Base-by-base conservation (phyloP, 1,140 invertebrate species). In the Cepaea nemoralis region DNA sequence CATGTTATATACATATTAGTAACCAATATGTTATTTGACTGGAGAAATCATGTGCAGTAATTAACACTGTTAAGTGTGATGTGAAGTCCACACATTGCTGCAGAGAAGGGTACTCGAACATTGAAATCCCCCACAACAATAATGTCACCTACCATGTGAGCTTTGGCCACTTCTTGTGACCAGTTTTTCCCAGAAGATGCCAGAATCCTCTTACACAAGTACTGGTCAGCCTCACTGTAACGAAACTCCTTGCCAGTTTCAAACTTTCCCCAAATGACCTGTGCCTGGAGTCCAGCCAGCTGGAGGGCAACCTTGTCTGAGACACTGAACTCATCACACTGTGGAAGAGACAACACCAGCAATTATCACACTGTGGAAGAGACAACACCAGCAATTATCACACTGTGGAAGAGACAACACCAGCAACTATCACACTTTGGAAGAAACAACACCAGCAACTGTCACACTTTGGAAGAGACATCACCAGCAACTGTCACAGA, bases 311-410 rank as follows among this genome's bases (percentile, higher is more conserved):
- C 96, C 91, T 98, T 97, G 91, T 98, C 96, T 35, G 96, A 97
- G 16, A 98, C 96, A 0, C 96, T 97, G 90, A 97, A 98, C 88
- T 98, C 96, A 92, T 99, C 97, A 91, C 95, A 94, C 95, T 97
- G 87, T 82, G 93, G 90, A 83, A n/a, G n/a, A n/a, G n/a, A n/a
- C n/a, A n/a, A n/a, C n/a, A n/a, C n/a, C 96, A 96, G 90, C 97
- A 98, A 88, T 98, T 96, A 92, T 99, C 97, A 91, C 95, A 94
- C 95, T 97, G 87, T 82, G 93, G 90, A 83, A n/a, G n/a, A n/a
- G n/a, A n/a, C n/a, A n/a, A n/a, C n/a, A n/a, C n/a, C 96, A 96
- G 90, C 97, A 98, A 88, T 98, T 96, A 92, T 99, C 97, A 91
- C 95, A 94, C 95, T 97, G 87, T 82, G 93, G 90, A 83, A n/a